Evolutionary conservation across 2,113 vertebrate genomes (phyloP), one percentile per base, ranked within the genome.

Genomic region (Gila orcuttii): DNA sequence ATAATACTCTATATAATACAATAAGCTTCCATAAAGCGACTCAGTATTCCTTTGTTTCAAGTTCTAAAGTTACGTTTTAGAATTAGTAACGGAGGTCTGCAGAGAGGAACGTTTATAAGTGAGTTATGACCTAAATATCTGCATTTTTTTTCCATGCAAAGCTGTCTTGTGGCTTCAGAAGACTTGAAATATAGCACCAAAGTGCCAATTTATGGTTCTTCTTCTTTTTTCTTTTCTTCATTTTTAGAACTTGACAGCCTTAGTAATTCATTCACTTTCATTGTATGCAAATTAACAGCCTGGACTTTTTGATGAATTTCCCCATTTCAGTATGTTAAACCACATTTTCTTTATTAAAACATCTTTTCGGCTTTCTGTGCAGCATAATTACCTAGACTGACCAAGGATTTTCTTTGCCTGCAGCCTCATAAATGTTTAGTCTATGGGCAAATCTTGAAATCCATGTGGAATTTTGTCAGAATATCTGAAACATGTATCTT

Each of bases 221-320:
- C 2, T 75, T 28, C 36, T 39, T 39, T 39, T 39, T 39, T 39
- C 36, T 6, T 39, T 39, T 39, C 36, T 75, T 47, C 47, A 3
- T 6, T 15, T 55, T 77, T 55, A 9, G 13, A 28, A 10, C n/a
- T 55, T 77, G 74, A 77, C 47, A 76, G 5, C 42, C 25, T 52
- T n/a, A 74, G 47, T 77, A 28, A 77, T 77, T 21, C n/a, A 77
- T 77, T 77, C 74, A 50, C 25, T 77, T 77, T 31, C 15, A 77
- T 19, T 77, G 12, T 55, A 77, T 52, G 45, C 74, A 77, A 28
- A 77, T 55, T 25, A 77, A 28, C 15, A 52, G 74, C 25, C 74
- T 77, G 23, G 74, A 55, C 42, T 31, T 55, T 50, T 50, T 12
- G 3, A 47, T 4, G 12, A 15, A 50, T 50, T 15, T 15, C 12